Percentiles rank a stretch among this genome's conserved stretches.
These are phyloP conservation scores for Anastatus disparis DNA, from an alignment of 1,140 invertebrate species.

Conservation along the genomic window DNA sequence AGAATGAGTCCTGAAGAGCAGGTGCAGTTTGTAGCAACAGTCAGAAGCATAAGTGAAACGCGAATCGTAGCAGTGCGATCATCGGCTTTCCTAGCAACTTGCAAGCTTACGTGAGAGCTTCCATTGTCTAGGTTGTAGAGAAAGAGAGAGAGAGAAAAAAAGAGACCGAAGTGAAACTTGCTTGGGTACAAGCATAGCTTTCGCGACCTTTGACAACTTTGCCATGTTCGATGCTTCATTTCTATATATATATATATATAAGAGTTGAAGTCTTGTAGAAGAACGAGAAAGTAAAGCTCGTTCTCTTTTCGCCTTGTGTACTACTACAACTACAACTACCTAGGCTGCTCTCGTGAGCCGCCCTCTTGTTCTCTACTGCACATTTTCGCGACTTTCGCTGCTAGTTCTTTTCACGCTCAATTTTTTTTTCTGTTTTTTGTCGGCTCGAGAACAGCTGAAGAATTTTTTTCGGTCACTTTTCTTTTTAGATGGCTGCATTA, in stretches of 20 bases:
- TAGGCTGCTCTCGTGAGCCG: not conserved
- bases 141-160: constrained; percentile 43
- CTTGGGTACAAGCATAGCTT: constrained; percentile 8
- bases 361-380: not conserved
- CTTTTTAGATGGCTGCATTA: too few relatives aligned
- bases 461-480: not conserved
- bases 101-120: not conserved
- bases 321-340: too few relatives aligned
- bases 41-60: too few relatives aligned
- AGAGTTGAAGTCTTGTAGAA: not conserved
- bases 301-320: not conserved
- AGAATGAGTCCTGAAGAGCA: constrained; percentile 31
- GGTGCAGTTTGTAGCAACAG: too few relatives aligned
- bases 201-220: constrained; percentile 36
- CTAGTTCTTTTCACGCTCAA: not conserved
- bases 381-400: not conserved
- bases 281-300: constrained; percentile 1
- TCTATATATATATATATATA: too few relatives aligned
- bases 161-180: constrained; percentile 4
- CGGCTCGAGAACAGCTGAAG: not conserved
- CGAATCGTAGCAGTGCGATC: too few relatives aligned
- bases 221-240: not conserved
- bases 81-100: too few relatives aligned
- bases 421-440: not conserved
- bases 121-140: constrained; percentile 9